Percentiles rank a stretch among this genome's conserved stretches.
Evolutionary conservation across 2,797 vertebrate species (phyloP).

Genomic region (Acestrorhynchus altus): DNA sequence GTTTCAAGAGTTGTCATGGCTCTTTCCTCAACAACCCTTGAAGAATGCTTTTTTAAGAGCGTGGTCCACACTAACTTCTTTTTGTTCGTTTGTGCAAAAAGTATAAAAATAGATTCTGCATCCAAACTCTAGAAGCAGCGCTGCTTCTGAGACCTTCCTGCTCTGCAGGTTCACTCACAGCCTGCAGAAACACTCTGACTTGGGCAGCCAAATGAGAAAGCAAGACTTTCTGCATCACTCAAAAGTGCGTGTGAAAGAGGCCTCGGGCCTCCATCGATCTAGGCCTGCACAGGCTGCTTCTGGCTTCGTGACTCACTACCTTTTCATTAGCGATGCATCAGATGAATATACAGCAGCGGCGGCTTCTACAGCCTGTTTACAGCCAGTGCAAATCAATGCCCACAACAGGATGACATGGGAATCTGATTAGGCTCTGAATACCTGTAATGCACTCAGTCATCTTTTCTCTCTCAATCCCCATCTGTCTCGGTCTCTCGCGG

Average conservation of each 20-base stretch:
- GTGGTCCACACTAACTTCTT: too few relatives aligned
- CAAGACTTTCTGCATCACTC: neutral
- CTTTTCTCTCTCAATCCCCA: slow-evolving; percentile 5
- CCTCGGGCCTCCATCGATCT: neutral
- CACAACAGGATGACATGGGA: slow-evolving; percentile 58
- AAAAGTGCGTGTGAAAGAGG: neutral
- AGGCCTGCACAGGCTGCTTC: neutral
- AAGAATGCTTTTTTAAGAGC: too few relatives aligned
- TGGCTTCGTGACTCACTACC: slow-evolving; percentile 55
- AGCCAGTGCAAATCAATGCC: slow-evolving; percentile 66
- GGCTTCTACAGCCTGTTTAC: slow-evolving; percentile 59
- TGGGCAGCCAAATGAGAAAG: neutral
- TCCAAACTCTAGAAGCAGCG: too few relatives aligned
- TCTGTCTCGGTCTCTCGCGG: neutral
- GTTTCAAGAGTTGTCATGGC: too few relatives aligned
- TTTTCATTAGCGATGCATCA: slow-evolving; percentile 67
- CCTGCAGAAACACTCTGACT: too few relatives aligned
- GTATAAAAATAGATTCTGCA: too few relatives aligned
- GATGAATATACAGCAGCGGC: slow-evolving; percentile 57
- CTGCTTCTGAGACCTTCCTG: too few relatives aligned
- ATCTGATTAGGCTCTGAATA: slow-evolving; percentile 57
- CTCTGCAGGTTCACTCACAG: too few relatives aligned
- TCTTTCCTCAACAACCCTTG: too few relatives aligned
- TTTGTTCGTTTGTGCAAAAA: too few relatives aligned
- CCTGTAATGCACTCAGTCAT: slow-evolving; percentile 34